Evolutionary conservation across 2,888 invertebrate species (phyloP), one percentile per base, ranked within the genome.

Genomic region (Liodrosophila aerea): DNA sequence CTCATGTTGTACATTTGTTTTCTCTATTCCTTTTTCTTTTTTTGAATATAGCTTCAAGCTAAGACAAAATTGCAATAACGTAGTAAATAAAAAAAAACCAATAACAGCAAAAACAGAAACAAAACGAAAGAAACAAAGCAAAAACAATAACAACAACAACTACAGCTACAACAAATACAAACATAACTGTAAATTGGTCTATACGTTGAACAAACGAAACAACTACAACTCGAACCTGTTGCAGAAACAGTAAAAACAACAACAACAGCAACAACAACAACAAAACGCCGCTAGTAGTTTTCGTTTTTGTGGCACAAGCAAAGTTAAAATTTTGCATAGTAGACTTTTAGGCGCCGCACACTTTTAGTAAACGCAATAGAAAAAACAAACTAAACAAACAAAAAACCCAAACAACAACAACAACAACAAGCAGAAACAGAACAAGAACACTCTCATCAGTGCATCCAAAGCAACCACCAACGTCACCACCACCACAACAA

Each of bases 1-100:
- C 81, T 78, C 76, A 76, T 78, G 84, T 83, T 78, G 86, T 80
- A 80, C 64, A 86, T 81, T 86, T 85, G 60, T 82, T 80, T 83
- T 80, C 78, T 84, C 70, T 71, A 70, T 59, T 74, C 66, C 68
- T 68, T 72, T 74, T 77, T 69, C 63, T 76, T 75, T 70, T 59
- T 80, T 22, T 22, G 5, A 4, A 22, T 22, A 76, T 76, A 85
- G 80, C 80, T 78, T 85, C 76, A 73, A 85, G 84, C 84, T 84
- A 75, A 75, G 37, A 54, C 31, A 72, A 61, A 59, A 43, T 69
- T 69, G 63, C 60, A 75, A 67, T 22, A 56, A 41, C 51, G 53
- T 70, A 78, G 74, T 36, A 50, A 51, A 40, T 36, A 7, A 41
- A 53, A 39, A 41, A 51, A 62, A 56, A 58, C 18, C 27, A 16